These are phyloP conservation scores for Hoplodrina blanda DNA, from an alignment of 2,888 invertebrate species.

Conservation along the genomic window DNA sequence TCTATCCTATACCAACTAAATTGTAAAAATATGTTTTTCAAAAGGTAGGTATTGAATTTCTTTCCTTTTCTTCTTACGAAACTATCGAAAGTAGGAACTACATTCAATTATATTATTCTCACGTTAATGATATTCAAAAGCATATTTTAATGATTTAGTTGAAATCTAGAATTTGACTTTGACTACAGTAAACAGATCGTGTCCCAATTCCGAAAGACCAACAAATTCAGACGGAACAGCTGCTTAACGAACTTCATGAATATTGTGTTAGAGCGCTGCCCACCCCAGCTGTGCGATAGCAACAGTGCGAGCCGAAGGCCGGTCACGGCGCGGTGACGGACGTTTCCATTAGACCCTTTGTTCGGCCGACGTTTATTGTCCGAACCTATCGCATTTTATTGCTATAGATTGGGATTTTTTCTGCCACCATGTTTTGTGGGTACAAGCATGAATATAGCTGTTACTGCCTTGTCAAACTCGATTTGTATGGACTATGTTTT, in stretches of 20 bases:
- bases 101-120: too few species aligned
- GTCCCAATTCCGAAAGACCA: not conserved
- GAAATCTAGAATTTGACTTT: too few species aligned
- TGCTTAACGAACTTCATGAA: constrained; percentile 23
- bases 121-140: too few species aligned
- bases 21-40: too few species aligned
- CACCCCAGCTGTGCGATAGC: constrained; percentile 15
- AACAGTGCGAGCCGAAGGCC: constrained; percentile 41
- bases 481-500: constrained; percentile 29
- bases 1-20: too few species aligned
- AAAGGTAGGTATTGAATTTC: too few species aligned
- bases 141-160: too few species aligned
- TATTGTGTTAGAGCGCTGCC: constrained; percentile 14
- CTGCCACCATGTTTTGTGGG: constrained; percentile 44
- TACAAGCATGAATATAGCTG: constrained; percentile 47
- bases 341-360: constrained; percentile 70
- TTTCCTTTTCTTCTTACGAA: too few species aligned
- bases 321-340: constrained; percentile 60
- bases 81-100: too few species aligned
- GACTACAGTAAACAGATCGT: too few species aligned
- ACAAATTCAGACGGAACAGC: not conserved
- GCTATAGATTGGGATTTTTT: constrained; percentile 59
- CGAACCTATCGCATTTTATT: constrained; percentile 59
- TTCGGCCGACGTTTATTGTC: constrained; percentile 64
- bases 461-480: constrained; percentile 48